Evolutionary conservation across 2,113 vertebrate species (phyloP).

Genomic region (Plecturocebus donacophilus): DNA sequence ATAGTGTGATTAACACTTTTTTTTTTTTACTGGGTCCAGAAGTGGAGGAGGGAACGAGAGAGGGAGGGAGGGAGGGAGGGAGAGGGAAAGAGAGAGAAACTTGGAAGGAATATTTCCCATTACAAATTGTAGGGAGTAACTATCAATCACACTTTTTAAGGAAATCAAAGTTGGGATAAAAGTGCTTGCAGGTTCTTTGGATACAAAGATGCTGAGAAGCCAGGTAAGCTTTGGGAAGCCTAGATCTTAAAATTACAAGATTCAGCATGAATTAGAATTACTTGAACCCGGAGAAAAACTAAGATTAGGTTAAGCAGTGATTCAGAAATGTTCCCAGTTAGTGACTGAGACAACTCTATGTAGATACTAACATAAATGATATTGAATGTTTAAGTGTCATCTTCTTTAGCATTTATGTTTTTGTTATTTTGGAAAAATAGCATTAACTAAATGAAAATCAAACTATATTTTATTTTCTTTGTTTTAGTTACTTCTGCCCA

Average conservation of each 20-base stretch:
- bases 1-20: background rate
- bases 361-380: background rate
- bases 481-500: background rate
- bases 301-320: background rate
- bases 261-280: background rate
- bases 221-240: background rate
- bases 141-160: background rate
- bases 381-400: background rate
- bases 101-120: background rate
- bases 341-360: background rate
- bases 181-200: background rate
- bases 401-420: background rate
- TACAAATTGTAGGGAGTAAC: background rate
- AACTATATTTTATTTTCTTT: background rate
- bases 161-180: background rate
- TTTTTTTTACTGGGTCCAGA: background rate
- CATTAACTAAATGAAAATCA: background rate
- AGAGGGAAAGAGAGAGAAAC: rapidly evolving
- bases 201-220: background rate
- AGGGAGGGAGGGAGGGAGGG: background rate
- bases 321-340: background rate
- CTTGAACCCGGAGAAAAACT: background rate
- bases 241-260: background rate
- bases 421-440: slow-evolving; percentile 8
- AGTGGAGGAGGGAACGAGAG: background rate